phyloP scores from a whole-genome alignment of 1,140 invertebrate genomes.

The Phymorhynchus buccinoides region DNA sequence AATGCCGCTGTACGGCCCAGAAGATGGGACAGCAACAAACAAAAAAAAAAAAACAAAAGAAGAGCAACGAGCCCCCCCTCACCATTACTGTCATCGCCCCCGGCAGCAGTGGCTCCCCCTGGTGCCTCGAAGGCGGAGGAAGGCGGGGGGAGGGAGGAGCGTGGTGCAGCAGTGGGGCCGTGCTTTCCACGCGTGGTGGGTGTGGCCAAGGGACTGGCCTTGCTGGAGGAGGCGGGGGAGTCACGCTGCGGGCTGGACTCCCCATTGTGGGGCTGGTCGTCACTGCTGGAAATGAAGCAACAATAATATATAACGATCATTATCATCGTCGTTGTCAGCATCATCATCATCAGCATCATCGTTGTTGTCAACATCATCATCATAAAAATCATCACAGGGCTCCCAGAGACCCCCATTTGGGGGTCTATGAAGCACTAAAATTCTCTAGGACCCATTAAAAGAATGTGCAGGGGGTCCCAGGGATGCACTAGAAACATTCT shows the following conservation, averaged over 20 bases:
- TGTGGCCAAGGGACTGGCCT: not conserved
- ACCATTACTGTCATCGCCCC: not conserved
- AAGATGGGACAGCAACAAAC: not conserved
- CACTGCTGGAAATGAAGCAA: slow-evolving; percentile 22
- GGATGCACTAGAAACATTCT: no score
- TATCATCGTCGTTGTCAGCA: no score
- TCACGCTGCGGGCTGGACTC: slow-evolving; percentile 22
- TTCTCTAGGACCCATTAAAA: no score
- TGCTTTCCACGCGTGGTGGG: no score
- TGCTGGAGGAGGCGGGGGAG: not conserved
- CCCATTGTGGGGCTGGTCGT: slow-evolving; percentile 22
- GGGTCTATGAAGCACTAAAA: no score
- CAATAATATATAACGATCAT: not conserved
- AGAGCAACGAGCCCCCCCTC: not conserved
- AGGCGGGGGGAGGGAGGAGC: not conserved
- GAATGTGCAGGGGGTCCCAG: no score
- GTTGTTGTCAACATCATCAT: no score
- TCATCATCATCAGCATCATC: no score
- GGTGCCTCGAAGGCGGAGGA: not conserved
- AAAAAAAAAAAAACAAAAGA: not conserved
- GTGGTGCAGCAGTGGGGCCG: not conserved
- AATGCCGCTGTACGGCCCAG: no score
- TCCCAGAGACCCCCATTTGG: no score
- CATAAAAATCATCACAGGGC: no score
- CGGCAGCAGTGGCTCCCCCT: not conserved